Evolutionary conservation across 2,113 vertebrate genomes (phyloP).

Genomic region (Urocolius indicus): DNA sequence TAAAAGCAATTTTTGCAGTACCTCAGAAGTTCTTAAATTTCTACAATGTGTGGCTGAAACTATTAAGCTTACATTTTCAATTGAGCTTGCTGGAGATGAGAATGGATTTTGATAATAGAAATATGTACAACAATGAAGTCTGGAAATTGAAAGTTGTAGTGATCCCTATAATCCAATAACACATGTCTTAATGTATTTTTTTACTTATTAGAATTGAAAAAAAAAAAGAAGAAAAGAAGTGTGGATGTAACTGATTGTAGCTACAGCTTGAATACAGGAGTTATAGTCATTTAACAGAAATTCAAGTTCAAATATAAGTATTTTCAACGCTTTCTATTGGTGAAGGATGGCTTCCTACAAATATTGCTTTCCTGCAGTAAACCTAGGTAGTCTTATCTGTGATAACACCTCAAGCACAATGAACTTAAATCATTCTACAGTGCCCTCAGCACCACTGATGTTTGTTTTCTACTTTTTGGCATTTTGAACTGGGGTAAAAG

Average conservation of each 20-base stretch:
- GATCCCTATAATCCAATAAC: constrained; percentile 55
- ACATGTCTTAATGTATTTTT: constrained; percentile 43
- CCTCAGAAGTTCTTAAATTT: constrained; percentile 33
- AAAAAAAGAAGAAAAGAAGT: not conserved
- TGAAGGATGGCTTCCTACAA: not conserved
- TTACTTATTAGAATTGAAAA: constrained; percentile 55
- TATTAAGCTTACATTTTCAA: constrained; percentile 31
- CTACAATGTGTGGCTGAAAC: not conserved
- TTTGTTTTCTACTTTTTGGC: not conserved
- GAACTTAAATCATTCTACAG: not conserved
- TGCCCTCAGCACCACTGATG: not conserved
- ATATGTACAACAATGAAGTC: constrained; percentile 25
- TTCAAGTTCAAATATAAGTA: not conserved
- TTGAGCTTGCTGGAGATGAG: not conserved
- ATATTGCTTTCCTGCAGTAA: not conserved
- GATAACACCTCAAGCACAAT: not conserved
- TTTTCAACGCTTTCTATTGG: not conserved
- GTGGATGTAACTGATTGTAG: not conserved
- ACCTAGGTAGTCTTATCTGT: not conserved
- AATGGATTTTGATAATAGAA: constrained; percentile 51
- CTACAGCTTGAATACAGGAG: not conserved
- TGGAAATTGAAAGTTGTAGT: constrained; percentile 54
- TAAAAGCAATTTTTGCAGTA: not conserved
- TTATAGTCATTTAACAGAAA: not conserved
- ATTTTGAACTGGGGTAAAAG: not conserved